Percentiles rank a stretch among this genome's conserved stretches.
Conservation (phyloP, 2,797 vertebrate species). For the Halcyon chelicuti region DNA sequence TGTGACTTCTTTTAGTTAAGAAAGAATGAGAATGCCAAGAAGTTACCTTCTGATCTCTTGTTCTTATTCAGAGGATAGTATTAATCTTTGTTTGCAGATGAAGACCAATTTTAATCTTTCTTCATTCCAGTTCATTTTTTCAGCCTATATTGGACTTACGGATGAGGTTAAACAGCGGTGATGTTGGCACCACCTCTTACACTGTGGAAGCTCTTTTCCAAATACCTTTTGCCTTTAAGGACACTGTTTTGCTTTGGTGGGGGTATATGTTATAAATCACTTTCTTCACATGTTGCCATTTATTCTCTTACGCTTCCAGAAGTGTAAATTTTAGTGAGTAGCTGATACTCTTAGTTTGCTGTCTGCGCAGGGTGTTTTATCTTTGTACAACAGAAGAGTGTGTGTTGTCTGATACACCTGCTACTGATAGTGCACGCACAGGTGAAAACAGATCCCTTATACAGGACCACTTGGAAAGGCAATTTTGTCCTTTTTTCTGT, state of each 20-base stretch:
- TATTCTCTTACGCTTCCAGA: not conserved
- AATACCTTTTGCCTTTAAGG: not conserved
- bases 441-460: not conserved
- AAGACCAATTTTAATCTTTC: not conserved
- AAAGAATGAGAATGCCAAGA: not conserved
- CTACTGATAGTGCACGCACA: not conserved
- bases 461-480: slow-evolving; percentile 18
- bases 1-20: not conserved
- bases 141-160: not conserved
- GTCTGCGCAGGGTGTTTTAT: not conserved
- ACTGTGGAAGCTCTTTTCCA: not conserved
- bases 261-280: not conserved
- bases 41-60: not conserved
- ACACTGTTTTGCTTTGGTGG: not conserved
- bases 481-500: slow-evolving; percentile 1
- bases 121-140: not conserved
- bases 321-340: not conserved
- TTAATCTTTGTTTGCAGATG: not conserved
- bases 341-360: not conserved
- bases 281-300: not conserved
- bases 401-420: not conserved
- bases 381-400: not conserved
- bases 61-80: not conserved
- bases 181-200: not conserved
- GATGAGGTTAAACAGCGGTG: not conserved